phyloP scores from a whole-genome alignment of 2,888 invertebrate genomes.

The Meganola albula region DNA sequence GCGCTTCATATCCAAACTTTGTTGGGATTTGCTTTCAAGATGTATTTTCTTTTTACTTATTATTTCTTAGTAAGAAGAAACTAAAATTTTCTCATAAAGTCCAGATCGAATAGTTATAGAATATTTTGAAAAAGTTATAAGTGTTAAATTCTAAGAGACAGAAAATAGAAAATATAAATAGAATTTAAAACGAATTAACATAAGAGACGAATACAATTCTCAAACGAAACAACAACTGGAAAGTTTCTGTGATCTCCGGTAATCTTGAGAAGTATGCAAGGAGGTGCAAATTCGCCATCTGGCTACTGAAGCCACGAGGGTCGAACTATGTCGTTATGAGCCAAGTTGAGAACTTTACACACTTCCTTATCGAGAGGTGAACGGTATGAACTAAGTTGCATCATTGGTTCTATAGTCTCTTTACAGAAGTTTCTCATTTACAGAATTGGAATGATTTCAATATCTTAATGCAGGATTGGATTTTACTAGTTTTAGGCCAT shows the following conservation, averaged over 20 bases:
- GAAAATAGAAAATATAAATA: not conserved
- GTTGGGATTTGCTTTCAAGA: too few relatives aligned
- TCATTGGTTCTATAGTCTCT: slow-evolving; percentile 7
- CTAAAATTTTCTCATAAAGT: slow-evolving; percentile 19
- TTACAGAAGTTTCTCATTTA: slow-evolving; percentile 9
- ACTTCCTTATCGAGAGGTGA: slow-evolving; percentile 36
- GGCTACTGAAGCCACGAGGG: slow-evolving; percentile 23
- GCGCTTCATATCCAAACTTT: too few relatives aligned
- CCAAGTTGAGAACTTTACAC: slow-evolving; percentile 28
- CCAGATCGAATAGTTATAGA: too few relatives aligned
- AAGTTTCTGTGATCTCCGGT: slow-evolving; percentile 16
- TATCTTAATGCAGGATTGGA: too few relatives aligned
- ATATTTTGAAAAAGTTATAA: too few relatives aligned
- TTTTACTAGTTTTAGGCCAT: too few relatives aligned
- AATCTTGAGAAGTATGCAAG: slow-evolving; percentile 22
- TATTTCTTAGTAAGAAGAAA: too few relatives aligned
- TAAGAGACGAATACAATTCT: not conserved
- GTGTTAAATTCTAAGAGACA: too few relatives aligned
- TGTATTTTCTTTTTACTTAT: too few relatives aligned
- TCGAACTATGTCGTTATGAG: slow-evolving; percentile 41
- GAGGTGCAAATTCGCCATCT: slow-evolving; percentile 18
- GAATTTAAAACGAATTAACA: not conserved
- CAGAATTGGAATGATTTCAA: too few relatives aligned
- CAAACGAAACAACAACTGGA: slow-evolving; percentile 4
- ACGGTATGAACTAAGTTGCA: slow-evolving; percentile 23